Conservation (phyloP, 1,140 invertebrate genomes). For the Ips typographus region DNA sequence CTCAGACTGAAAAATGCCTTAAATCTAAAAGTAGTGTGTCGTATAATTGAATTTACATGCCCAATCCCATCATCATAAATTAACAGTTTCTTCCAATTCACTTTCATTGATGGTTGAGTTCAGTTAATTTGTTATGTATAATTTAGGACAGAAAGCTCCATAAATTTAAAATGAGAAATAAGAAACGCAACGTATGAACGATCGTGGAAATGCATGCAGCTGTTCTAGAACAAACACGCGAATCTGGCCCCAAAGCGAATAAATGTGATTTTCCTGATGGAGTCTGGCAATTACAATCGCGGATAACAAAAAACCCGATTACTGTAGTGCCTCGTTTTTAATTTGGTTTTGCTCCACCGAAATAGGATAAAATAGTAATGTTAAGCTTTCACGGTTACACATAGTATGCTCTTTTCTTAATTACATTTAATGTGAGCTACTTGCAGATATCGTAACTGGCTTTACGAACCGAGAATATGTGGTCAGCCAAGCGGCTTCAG, state of each 20-base stretch:
- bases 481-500: neutral
- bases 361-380: neutral
- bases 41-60: too few relatives aligned
- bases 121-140: too few relatives aligned
- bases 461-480: constrained; percentile 3
- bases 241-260: neutral
- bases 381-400: neutral
- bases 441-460: constrained; percentile 1
- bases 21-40: too few relatives aligned
- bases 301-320: neutral
- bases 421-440: neutral
- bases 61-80: too few relatives aligned
- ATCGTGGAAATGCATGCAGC: neutral
- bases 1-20: too few relatives aligned
- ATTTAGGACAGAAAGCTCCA: too few relatives aligned
- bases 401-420: neutral
- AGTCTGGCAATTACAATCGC: constrained; percentile 2
- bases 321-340: neutral
- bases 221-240: neutral
- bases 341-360: neutral
- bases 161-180: too few relatives aligned
- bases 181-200: neutral
- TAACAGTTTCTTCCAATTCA: too few relatives aligned
- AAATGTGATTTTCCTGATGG: neutral
- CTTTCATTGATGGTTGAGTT: too few relatives aligned